Percentiles rank a stretch among this genome's conserved stretches.
phyloP scores from a whole-genome alignment of 2,797 vertebrate species.

The Telmatherina bonti region DNA sequence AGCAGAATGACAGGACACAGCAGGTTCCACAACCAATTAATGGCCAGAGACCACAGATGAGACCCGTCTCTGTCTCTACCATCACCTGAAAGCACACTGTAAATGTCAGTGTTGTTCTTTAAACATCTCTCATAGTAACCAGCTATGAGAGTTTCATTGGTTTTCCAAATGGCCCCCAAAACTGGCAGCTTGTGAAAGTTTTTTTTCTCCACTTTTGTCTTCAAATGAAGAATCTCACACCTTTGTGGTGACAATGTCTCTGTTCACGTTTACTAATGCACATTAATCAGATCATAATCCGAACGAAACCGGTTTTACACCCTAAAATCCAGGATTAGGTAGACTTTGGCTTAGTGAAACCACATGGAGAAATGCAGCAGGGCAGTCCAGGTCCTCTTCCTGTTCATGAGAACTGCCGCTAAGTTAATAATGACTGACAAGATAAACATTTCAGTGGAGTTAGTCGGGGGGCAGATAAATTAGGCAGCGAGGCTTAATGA shows the following conservation, averaged over 20 bases:
- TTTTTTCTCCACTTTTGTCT: background rate
- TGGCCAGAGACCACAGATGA: constrained; percentile 79
- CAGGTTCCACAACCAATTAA: constrained; percentile 78
- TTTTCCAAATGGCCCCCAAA: background rate
- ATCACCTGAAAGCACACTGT: constrained; percentile 32
- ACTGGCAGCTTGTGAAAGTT: background rate
- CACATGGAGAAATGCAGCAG: constrained; percentile 67
- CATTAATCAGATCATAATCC: constrained; percentile 78
- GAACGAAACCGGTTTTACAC: constrained; percentile 78
- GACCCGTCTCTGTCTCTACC: constrained; percentile 61
- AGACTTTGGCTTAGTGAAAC: constrained; percentile 65
- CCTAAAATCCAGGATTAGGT: constrained; percentile 78
- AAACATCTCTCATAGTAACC: background rate
- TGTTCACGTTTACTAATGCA: constrained; percentile 71
- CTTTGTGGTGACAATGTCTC: constrained; percentile 59
- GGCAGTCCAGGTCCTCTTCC: constrained; percentile 46
- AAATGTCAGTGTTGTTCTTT: constrained; percentile 27
- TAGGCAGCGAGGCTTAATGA: constrained; percentile 66
- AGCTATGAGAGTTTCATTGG: background rate
- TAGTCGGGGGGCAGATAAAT: constrained; percentile 75
- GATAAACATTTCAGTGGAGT: constrained; percentile 77
- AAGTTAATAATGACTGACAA: constrained; percentile 69
- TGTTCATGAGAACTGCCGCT: constrained; percentile 55
- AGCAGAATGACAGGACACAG: constrained; percentile 73
- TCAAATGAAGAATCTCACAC: constrained; percentile 43